Base-by-base conservation (phyloP, 1,140 invertebrate genomes). In the Halesus radiatus region DNA sequence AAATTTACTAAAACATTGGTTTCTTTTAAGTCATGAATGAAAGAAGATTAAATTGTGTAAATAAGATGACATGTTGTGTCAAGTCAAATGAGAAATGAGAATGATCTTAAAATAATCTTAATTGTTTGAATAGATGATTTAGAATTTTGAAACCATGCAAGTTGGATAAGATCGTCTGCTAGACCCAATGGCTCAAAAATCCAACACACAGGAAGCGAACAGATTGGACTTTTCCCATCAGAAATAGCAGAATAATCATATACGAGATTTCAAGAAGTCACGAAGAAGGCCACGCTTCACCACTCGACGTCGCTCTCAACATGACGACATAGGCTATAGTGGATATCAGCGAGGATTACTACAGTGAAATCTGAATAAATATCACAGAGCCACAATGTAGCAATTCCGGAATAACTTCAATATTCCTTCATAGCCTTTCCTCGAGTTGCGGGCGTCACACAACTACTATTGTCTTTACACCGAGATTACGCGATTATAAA, bases 161-260 rank as follows among this genome's bases (percentile, higher is more conserved):
- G 79, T 76, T 76, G 82, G 70, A 64, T 74, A 29, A 66, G 82
- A 83, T 77, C 68, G 80, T 83, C 82, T 80, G 78, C 82, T 72
- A 76, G 56, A 78, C 45, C 82, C 82, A 81, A 83, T 81, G 80
- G 80, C 58, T 52, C 45, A 83, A 83, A 83, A 81, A 81, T 83
- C 80, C 82, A 83, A 81, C 77, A 73, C 52, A 80, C 18, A 76
- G 23, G n/a, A 81, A 75, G 20, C 50, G 53, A 52, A 76, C 60
- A 81, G 53, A 83, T 83, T 83, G 82, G 77, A 81, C 60, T 80
- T 80, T 83, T 83, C 74, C 82, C 82, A 83, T 83, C 74, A 81
- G 82, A 77, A 78, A 80, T 70, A 66, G 79, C 75, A 83, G 80
- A 83, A 29, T 72, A 80, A 83, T 83, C 82, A 54, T 52, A 76